Evolutionary conservation across 2,888 invertebrate species (phyloP).

Genomic region (Latrodectus elegans): DNA sequence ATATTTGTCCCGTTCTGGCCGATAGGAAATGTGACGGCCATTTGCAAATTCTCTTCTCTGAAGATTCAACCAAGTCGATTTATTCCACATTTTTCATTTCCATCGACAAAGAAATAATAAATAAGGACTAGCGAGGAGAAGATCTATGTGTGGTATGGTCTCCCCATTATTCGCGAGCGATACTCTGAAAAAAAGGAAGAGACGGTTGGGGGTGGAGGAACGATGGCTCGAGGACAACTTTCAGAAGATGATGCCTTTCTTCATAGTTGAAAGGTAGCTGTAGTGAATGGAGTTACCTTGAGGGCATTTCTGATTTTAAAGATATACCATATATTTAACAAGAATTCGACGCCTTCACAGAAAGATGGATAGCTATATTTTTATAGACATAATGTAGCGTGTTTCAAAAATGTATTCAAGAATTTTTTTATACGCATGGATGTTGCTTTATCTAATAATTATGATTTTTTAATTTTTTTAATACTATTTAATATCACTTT

Average conservation of each 20-base stretch:
- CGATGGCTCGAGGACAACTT: constrained; percentile 38
- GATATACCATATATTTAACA: too few relatives aligned
- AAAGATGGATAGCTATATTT: too few relatives aligned
- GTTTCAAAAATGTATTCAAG: too few relatives aligned
- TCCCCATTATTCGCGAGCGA: constrained; percentile 18
- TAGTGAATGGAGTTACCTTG: neutral
- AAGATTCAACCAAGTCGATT: constrained; percentile 35
- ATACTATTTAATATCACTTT: too few relatives aligned
- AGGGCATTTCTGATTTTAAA: too few relatives aligned
- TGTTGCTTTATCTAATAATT: too few relatives aligned
- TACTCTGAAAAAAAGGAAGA: neutral
- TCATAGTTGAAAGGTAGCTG: constrained; percentile 11
- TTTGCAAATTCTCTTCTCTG: constrained; percentile 48
- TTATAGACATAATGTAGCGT: too few relatives aligned
- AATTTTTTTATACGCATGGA: too few relatives aligned
- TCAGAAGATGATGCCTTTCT: neutral
- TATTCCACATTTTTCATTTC: constrained; percentile 47
- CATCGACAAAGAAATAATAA: constrained; percentile 52
- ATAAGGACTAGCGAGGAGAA: constrained; percentile 22
- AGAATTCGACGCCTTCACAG: too few relatives aligned
- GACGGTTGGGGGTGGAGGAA: constrained; percentile 4
- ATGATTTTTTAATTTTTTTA: too few relatives aligned
- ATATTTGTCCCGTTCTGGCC: constrained; percentile 20
- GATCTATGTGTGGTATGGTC: constrained; percentile 7
- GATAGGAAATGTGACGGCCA: constrained; percentile 25